Evolutionary conservation across 92 coral and sea anemone species (phyloP), one percentile per base, ranked within the genome.

Genomic region (Epizoanthus illoricatus): DNA sequence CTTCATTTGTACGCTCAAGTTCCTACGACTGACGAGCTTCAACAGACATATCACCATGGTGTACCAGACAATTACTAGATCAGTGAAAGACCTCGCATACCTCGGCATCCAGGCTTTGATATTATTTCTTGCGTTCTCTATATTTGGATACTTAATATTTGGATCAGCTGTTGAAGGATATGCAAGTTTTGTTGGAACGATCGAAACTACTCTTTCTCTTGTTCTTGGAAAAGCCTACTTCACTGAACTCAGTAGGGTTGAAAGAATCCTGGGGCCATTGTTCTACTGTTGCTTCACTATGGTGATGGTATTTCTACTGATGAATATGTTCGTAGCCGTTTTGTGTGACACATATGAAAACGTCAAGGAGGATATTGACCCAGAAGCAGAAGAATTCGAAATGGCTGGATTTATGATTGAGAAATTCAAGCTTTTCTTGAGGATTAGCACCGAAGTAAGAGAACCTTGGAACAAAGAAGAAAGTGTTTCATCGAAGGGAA

Each of bases 341-440:
- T 36, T 85, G 4, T 76, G 69, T 83, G 88, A 85, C 19, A 21
- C 52, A 65, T 85, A 85, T 54, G 84, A 76, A 39, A 33, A 63
- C 42, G 88, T 21, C 11, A 85, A 78, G 23, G 74, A 78, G 41
- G 84, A 76, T 5, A 18, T 57, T 7, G 65, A 36, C 42, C 72
- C 64, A 15, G 54, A 41, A 11, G 58, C 55, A 10, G 59, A 58
- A 24, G 84, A 85, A 45, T 85, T 85, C 45, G 88, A 85, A 76
- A 85, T 85, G 81, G 88, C 88, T 12, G 81, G 58, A 58, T 85
- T 85, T 20, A 76, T 85, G 84, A 49, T 85, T n/a, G 76, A 85
- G 49, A 76, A 84, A 59, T 20, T 85, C 4, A 85, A 85, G 58
- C 78, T 76, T 0, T 64, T 76, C 47, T 17, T 85, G 7, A 79